phyloP scores from a whole-genome alignment of 2,888 invertebrate genomes.

The Drosophila parthenogenetica region DNA sequence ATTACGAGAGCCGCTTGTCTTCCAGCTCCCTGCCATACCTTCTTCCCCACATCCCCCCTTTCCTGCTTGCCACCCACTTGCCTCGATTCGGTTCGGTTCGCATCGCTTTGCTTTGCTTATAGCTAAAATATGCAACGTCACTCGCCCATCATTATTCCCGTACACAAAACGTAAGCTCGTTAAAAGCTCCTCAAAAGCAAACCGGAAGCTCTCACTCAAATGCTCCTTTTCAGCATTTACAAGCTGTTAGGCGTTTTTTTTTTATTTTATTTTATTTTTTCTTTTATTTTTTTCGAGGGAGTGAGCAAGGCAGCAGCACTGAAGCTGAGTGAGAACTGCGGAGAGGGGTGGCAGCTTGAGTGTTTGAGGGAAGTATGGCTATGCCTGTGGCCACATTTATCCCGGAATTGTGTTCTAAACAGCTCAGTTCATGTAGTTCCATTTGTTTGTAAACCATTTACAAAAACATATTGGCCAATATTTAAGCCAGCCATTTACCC shows the following conservation, averaged over 20 bases:
- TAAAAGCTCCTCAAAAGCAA: conserved; percentile 69
- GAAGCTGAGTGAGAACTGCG: neutral
- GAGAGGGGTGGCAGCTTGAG: neutral
- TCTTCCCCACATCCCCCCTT: neutral
- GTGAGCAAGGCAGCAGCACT: neutral
- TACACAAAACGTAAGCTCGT: conserved; percentile 66
- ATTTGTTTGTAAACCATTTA: conserved; percentile 22
- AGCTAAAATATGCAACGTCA: conserved; percentile 71
- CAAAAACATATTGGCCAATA: conserved; percentile 14
- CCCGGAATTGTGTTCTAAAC: conserved; percentile 31
- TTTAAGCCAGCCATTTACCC: conserved; percentile 23
- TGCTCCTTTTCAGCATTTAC: conserved; percentile 57
- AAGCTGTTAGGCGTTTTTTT: conserved; percentile 44
- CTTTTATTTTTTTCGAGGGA: neutral
- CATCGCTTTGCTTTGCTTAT: conserved; percentile 17
- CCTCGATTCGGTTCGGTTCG: neutral
- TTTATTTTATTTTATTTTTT: neutral
- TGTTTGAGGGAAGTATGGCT: neutral
- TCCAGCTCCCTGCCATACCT: neutral
- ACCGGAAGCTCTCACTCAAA: conserved; percentile 52
- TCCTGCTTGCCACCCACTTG: neutral
- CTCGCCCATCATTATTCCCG: conserved; percentile 67
- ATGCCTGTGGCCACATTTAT: conserved; percentile 36
- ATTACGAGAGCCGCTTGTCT: conserved; percentile 6
- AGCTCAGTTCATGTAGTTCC: conserved; percentile 23